These are phyloP conservation scores for Sciurus vulgaris DNA, from an alignment of 2,797 vertebrate species.

Conservation along the genomic window DNA sequence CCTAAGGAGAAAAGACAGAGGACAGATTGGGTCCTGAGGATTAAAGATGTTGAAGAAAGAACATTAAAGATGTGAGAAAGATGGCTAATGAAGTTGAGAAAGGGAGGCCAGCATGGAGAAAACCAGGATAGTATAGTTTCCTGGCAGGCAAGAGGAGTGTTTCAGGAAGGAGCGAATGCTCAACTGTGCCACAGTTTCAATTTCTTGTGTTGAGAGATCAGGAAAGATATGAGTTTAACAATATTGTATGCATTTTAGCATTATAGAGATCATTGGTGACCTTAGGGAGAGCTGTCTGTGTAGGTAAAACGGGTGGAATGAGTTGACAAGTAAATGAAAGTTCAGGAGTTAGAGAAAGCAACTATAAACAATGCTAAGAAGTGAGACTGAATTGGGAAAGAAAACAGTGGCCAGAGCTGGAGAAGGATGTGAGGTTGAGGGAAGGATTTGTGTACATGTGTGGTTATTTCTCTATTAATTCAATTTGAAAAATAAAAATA, in stretches of 20 bases:
- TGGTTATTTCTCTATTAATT: no score
- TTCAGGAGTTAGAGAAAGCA: background rate
- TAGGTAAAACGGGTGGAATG: background rate
- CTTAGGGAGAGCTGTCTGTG: background rate
- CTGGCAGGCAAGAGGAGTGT: background rate
- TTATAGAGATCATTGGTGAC: background rate
- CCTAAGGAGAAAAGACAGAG: background rate
- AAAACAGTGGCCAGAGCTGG: background rate
- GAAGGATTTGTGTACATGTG: background rate
- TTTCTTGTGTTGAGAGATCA: background rate
- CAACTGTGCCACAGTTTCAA: background rate
- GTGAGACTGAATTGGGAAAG: background rate
- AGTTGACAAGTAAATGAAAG: background rate
- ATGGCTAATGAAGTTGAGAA: background rate
- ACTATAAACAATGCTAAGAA: background rate
- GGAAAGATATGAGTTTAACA: background rate
- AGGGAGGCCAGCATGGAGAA: background rate
- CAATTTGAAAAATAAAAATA: no score
- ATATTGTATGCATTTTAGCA: background rate
- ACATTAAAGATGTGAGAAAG: background rate
- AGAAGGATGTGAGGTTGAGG: background rate
- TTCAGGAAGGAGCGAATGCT: background rate
- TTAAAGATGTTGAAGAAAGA: no score
- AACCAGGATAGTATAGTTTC: background rate
- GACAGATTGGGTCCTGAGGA: background rate